phyloP scores from a whole-genome alignment of 2,113 vertebrate species.

The Talpa occidentalis region DNA sequence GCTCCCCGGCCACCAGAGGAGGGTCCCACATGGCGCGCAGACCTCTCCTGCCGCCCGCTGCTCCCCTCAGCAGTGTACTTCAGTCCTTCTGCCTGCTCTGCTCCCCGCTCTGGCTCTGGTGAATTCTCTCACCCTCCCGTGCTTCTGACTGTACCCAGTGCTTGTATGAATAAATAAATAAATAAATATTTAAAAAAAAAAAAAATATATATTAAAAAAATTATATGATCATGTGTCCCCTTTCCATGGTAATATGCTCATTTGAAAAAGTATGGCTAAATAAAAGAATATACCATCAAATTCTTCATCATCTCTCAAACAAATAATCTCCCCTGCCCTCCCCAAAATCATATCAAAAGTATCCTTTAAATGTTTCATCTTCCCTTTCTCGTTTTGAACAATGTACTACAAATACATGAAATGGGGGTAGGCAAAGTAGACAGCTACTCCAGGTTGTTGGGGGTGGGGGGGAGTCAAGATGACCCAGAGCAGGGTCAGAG shows the following conservation, averaged over 20 bases:
- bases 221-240: neutral
- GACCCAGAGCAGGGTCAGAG: too few relatives aligned
- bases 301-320: neutral
- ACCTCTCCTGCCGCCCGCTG: too few relatives aligned
- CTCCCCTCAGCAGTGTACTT: too few relatives aligned
- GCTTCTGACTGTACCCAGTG: too few relatives aligned
- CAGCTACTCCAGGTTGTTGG: neutral
- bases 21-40: too few relatives aligned
- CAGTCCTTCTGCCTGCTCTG: too few relatives aligned
- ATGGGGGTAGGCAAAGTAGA: neutral
- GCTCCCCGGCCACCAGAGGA: too few relatives aligned
- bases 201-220: neutral
- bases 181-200: neutral
- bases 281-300: neutral
- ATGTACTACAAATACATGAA: constrained; percentile 1
- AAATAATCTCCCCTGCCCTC: neutral
- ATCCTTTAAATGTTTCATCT: neutral
- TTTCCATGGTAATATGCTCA: neutral
- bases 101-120: too few relatives aligned
- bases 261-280: neutral
- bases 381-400: neutral
- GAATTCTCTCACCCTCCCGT: too few relatives aligned
- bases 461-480: neutral
- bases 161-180: too few relatives aligned
- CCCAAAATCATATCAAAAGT: neutral